Conservation (phyloP, 2,797 vertebrate genomes). For the Scyliorhinus canicula region DNA sequence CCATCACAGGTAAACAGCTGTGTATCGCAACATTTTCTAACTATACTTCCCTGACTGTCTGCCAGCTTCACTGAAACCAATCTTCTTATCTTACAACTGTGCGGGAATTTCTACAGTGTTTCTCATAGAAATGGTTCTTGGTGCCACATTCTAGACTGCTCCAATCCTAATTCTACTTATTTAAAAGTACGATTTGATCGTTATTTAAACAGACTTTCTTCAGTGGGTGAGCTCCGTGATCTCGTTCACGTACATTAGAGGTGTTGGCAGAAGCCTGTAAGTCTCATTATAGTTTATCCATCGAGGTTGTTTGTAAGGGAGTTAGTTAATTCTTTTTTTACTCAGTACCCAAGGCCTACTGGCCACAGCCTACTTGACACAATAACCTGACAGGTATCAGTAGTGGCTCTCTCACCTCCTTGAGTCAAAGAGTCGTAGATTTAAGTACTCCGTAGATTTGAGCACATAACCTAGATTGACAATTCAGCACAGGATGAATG, state of each 20-base stretch:
- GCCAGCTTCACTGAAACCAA: neutral
- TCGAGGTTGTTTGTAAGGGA: neutral
- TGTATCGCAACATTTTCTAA: neutral
- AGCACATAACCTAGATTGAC: too few relatives aligned
- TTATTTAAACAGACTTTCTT: neutral
- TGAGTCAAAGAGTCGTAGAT: neutral
- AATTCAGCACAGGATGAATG: too few relatives aligned
- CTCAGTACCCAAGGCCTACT: too few relatives aligned
- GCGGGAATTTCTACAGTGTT: neutral
- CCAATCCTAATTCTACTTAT: neutral
- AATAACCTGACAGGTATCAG: neutral
- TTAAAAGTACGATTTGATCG: neutral
- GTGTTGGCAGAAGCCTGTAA: neutral
- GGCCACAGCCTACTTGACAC: neutral
- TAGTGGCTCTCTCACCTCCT: neutral
- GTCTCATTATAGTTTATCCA: neutral
- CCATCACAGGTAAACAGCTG: slow-evolving; percentile 79
- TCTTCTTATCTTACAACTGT: neutral
- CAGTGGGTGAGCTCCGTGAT: neutral
- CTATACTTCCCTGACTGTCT: neutral
- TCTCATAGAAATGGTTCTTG: neutral
- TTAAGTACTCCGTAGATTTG: neutral
- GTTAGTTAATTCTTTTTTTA: neutral
- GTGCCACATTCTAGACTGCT: neutral
- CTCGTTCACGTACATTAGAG: neutral